phyloP scores from a whole-genome alignment of 2,888 invertebrate species.

The Ommatoiulus sabulosus region DNA sequence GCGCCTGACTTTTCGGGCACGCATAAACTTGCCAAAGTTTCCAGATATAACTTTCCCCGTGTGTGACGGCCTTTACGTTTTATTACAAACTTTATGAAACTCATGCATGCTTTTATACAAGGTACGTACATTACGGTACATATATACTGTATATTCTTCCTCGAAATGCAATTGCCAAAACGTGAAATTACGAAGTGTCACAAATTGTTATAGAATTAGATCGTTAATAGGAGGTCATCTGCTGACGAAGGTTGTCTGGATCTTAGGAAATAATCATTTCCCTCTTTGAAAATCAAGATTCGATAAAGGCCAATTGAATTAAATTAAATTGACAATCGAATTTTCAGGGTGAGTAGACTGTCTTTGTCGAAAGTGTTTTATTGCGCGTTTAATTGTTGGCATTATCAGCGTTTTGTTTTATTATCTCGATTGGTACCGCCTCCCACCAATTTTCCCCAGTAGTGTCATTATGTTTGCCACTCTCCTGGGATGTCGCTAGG shows the following conservation, averaged over 20 bases:
- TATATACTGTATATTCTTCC: too few relatives aligned
- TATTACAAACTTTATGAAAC: too few relatives aligned
- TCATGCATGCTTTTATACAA: too few relatives aligned
- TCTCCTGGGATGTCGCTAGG: conserved; percentile 13
- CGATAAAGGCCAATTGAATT: background rate
- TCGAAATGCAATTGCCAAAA: too few relatives aligned
- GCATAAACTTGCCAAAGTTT: too few relatives aligned
- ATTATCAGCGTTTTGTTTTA: conserved; percentile 31
- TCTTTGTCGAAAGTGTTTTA: background rate
- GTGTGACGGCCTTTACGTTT: too few relatives aligned
- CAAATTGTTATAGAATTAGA: background rate
- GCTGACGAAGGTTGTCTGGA: background rate
- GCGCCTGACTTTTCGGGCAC: too few relatives aligned
- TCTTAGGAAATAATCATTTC: background rate
- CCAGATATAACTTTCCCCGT: too few relatives aligned
- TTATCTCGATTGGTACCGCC: conserved; percentile 30
- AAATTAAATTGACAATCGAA: background rate
- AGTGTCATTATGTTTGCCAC: background rate
- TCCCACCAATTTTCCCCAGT: conserved; percentile 16
- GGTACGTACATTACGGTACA: too few relatives aligned
- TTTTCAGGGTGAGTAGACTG: conserved; percentile 5
- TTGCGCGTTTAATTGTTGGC: conserved; percentile 24
- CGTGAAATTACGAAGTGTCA: background rate
- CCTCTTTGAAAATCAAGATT: background rate
- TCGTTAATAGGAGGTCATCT: background rate